These are phyloP conservation scores for Pterocles burchelli DNA, from an alignment of 2,113 vertebrate species.

Conservation along the genomic window DNA sequence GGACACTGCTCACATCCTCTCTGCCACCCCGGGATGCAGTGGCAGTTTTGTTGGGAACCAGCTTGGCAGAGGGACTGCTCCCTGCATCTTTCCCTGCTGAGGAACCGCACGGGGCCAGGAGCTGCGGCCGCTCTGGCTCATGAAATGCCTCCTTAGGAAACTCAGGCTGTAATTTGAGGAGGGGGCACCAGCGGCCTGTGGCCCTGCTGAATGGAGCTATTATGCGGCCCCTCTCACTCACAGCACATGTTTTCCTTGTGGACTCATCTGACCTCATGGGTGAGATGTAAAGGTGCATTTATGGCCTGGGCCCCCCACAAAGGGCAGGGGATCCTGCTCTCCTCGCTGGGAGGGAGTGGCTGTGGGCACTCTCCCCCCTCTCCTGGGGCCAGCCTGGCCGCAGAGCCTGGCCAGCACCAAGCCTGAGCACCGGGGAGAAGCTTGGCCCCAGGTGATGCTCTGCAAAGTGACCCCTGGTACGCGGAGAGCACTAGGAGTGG, in stretches of 20 bases:
- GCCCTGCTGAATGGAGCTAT: constrained; percentile 62
- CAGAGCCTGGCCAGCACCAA: not conserved
- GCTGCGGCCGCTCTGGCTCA: not conserved
- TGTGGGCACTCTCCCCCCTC: not conserved
- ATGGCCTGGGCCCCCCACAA: not conserved
- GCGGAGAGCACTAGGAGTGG: accelerated
- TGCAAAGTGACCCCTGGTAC: not conserved
- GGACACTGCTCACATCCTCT: not conserved
- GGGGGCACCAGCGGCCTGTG: constrained; percentile 47
- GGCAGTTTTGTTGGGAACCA: not conserved
- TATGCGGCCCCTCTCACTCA: not conserved
- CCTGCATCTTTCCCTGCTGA: not conserved
- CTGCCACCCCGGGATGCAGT: accelerated
- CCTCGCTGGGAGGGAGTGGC: accelerated
- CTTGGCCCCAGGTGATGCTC: not conserved
- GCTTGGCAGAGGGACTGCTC: not conserved
- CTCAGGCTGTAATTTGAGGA: constrained; percentile 60
- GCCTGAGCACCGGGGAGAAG: accelerated
- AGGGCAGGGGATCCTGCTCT: not conserved
- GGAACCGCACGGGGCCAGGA: not conserved
- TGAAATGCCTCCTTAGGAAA: constrained; percentile 45
- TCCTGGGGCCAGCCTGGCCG: not conserved
- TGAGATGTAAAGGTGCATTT: constrained; percentile 51
- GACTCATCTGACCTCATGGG: constrained; percentile 40
- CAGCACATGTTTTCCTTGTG: constrained; percentile 54